Percentiles rank a stretch among this genome's conserved stretches.
Evolutionary conservation across 2,888 invertebrate species (phyloP).

Genomic region (Diploptera punctata): DNA sequence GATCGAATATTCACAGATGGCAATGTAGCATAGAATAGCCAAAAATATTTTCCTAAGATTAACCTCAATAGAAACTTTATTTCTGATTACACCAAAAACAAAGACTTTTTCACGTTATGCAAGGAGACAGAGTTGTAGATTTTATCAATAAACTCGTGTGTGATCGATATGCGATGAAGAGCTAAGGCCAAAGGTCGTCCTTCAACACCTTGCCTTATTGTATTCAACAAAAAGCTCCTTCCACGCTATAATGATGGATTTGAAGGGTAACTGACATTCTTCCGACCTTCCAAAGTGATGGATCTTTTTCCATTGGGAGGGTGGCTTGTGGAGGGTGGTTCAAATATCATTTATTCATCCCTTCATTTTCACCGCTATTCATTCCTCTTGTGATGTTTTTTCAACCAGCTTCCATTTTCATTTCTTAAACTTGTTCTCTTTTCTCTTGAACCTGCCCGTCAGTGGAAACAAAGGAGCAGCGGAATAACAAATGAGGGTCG

Average conservation of each 20-base stretch:
- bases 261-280: conserved; percentile 6
- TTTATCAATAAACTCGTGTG: no score
- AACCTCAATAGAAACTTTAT: no score
- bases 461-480: neutral
- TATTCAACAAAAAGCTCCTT: neutral
- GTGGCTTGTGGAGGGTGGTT: neutral
- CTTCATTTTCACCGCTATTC: neutral
- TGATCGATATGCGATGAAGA: no score
- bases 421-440: conserved; percentile 7
- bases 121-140: no score
- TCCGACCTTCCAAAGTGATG: conserved; percentile 19
- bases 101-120: no score
- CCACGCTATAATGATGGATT: conserved; percentile 8
- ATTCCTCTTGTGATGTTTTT: neutral
- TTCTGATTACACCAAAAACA: no score
- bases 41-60: no score
- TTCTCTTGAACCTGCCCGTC: neutral
- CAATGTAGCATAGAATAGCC: no score
- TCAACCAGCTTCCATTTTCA: neutral
- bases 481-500: neutral
- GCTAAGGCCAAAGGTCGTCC: no score
- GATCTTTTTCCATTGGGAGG: conserved; percentile 9
- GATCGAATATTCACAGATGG: no score
- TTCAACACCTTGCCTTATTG: no score
- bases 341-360: conserved; percentile 7